Evolutionary conservation across 1,140 invertebrate species (phyloP).

Genomic region (Drosophila persimilis): DNA sequence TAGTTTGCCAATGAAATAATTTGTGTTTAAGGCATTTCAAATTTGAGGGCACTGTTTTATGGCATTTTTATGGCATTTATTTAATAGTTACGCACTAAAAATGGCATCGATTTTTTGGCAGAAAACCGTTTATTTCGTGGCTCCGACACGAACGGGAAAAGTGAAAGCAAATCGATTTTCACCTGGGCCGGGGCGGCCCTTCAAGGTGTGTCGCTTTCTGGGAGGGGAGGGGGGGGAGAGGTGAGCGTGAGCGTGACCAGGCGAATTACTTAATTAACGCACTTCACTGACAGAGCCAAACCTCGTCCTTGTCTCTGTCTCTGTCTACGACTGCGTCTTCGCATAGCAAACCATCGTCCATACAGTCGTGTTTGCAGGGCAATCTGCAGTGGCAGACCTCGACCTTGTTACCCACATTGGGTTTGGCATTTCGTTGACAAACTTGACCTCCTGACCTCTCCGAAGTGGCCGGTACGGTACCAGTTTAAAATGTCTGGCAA

Average conservation of each 20-base stretch:
- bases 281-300: constrained; percentile 47
- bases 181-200: constrained; percentile 13
- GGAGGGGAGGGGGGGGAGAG: constrained; percentile 12
- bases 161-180: constrained; percentile 56
- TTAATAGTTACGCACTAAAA: constrained; percentile 36
- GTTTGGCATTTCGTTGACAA: constrained; percentile 36
- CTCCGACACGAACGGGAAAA: constrained; percentile 25
- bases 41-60: background rate
- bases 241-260: constrained; percentile 63
- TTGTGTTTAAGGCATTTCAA: too few species aligned
- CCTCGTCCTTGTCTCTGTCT: constrained; percentile 1
- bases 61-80: constrained; percentile 37
- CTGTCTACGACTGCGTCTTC: background rate
- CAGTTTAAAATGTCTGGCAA: constrained; percentile 12
- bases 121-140: constrained; percentile 14
- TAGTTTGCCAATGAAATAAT: too few species aligned
- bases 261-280: constrained; percentile 72
- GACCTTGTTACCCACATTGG: constrained; percentile 38
- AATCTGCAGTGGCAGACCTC: constrained; percentile 34
- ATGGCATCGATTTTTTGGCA: constrained; percentile 46
- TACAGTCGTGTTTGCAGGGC: constrained; percentile 5
- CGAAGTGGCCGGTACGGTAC: background rate
- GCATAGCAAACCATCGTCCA: background rate
- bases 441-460: constrained; percentile 58
- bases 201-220: constrained; percentile 43